Percentiles rank a stretch among this genome's conserved stretches.
phyloP scores from a whole-genome alignment of 2,888 invertebrate species.

The Phaonia tiefii region DNA sequence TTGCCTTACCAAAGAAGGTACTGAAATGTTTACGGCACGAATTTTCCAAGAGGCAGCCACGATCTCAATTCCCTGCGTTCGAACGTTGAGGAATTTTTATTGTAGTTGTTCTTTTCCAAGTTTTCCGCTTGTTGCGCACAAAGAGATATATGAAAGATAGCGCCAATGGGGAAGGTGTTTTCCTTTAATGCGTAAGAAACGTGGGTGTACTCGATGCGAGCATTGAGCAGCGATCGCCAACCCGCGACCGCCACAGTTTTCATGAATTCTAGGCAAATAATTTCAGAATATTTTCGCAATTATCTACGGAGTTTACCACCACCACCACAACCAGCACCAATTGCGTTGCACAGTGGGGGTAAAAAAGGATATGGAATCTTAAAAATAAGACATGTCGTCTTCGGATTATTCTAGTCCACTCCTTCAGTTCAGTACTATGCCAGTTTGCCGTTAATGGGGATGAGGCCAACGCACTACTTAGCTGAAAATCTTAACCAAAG shows the following conservation, averaged over 20 bases:
- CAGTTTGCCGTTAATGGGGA: too few relatives aligned
- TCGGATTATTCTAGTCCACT: too few relatives aligned
- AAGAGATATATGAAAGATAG: constrained; percentile 60
- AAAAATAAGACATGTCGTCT: too few relatives aligned
- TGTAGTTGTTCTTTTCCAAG: constrained; percentile 27
- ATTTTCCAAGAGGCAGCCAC: constrained; percentile 67
- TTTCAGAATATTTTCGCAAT: constrained; percentile 61
- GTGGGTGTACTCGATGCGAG: constrained; percentile 54
- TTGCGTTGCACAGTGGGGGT: not conserved
- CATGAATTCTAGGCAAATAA: constrained; percentile 62
- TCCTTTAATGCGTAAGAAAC: constrained; percentile 67
- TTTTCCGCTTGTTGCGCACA: constrained; percentile 1
- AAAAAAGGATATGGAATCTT: not conserved
- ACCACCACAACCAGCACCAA: constrained; percentile 12
- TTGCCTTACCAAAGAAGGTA: constrained; percentile 49
- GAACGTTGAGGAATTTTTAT: constrained; percentile 59
- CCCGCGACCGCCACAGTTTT: not conserved
- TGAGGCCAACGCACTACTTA: too few relatives aligned
- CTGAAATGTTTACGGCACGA: constrained; percentile 65
- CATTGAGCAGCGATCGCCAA: not conserved
- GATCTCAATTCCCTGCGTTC: constrained; percentile 54
- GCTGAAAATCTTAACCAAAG: too few relatives aligned
- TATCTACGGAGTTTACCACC: constrained; percentile 47
- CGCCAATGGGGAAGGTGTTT: constrained; percentile 66
- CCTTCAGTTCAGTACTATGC: too few relatives aligned